Conservation (phyloP, 2,113 vertebrate species). For the Erythrolamprus reginae region DNA sequence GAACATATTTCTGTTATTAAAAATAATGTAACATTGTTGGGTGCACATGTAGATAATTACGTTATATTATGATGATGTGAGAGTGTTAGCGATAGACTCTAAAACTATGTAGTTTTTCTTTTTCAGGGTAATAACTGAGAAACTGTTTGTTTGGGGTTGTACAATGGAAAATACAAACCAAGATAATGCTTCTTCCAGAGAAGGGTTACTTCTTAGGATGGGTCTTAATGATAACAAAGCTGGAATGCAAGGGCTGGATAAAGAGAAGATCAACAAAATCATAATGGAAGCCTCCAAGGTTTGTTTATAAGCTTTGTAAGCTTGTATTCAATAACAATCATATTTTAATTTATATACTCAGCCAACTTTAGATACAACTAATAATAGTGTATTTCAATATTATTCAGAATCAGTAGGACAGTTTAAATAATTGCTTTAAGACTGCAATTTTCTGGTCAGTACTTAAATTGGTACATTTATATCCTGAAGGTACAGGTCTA, state of each 20-base stretch:
- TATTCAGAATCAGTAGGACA: background rate
- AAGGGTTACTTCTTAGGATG: slow-evolving; percentile 82
- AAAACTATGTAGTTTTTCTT: slow-evolving; percentile 33
- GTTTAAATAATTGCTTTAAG: background rate
- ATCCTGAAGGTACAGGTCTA: background rate
- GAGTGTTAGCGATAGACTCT: background rate
- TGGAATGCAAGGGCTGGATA: slow-evolving; percentile 95
- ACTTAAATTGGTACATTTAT: background rate
- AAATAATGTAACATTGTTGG: background rate
- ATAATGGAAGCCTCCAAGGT: slow-evolving; percentile 96
- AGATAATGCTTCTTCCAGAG: slow-evolving; percentile 45
- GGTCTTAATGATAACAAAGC: slow-evolving; percentile 98
- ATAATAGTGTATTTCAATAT: background rate
- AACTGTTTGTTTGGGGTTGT: slow-evolving; percentile 24
- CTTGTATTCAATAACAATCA: background rate
- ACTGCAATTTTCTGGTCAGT: background rate
- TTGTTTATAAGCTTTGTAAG: slow-evolving; percentile 46
- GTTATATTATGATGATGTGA: background rate
- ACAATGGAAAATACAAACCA: slow-evolving; percentile 58
- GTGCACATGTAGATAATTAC: background rate
- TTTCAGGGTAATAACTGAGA: slow-evolving; percentile 44
- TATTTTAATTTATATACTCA: background rate
- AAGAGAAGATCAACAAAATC: slow-evolving; percentile 96
- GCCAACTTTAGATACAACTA: background rate
- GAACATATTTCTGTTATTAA: background rate